Evolutionary conservation across 2,888 invertebrate species (phyloP).

Genomic region (Romanomermis culicivorax): DNA sequence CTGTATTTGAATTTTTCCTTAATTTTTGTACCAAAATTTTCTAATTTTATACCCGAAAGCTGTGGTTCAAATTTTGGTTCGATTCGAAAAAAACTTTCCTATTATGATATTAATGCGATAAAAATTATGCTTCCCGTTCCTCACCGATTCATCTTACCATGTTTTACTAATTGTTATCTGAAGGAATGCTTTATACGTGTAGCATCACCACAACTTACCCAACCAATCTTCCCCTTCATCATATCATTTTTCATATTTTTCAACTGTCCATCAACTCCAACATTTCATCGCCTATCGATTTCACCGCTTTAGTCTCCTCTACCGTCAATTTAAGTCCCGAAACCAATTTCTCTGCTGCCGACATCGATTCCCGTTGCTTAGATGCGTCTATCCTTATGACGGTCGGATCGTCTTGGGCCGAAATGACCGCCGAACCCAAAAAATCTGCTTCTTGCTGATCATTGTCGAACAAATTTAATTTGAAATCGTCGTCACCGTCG

Average conservation of each 20-base stretch:
- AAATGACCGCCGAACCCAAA: background rate
- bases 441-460: constrained; percentile 15
- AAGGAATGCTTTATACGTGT: too few species aligned
- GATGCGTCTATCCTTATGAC: constrained; percentile 12
- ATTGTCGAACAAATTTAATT: constrained; percentile 16
- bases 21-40: too few species aligned
- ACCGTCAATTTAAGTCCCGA: background rate
- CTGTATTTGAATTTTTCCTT: too few species aligned
- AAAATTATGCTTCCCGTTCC: too few species aligned
- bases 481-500: constrained; percentile 4
- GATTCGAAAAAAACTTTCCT: too few species aligned
- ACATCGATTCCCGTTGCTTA: background rate
- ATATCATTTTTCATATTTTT: background rate
- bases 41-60: too few species aligned
- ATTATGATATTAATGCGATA: too few species aligned
- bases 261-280: constrained; percentile 22
- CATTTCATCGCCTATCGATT: constrained; percentile 20
- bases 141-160: too few species aligned
- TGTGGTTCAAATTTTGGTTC: too few species aligned
- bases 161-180: too few species aligned
- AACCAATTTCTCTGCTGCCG: background rate
- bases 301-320: constrained; percentile 1
- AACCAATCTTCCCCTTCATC: background rate
- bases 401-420: background rate
- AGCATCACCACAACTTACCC: too few species aligned